Evolutionary conservation across 2,797 vertebrate species (phyloP), one percentile per base, ranked within the genome.

Genomic region (Clamator glandarius): DNA sequence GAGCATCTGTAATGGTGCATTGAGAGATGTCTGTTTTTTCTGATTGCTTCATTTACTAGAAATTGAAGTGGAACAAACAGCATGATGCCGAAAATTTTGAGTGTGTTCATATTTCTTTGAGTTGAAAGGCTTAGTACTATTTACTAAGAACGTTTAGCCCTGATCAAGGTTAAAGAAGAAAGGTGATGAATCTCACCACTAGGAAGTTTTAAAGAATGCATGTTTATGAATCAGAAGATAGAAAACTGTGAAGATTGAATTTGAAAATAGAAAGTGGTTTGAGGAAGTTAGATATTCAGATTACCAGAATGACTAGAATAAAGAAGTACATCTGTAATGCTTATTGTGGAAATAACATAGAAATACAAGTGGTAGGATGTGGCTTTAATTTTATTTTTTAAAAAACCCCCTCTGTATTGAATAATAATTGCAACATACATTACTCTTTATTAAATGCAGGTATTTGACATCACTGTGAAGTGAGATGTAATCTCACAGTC

Each of bases 31-130:
- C 12, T 70, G 0, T 11, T 54, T 72, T 78, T 88, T 48, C 46
- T 57, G 6, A 44, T 88, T 70, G 54, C 29, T 64, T 61, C 41
- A 66, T 81, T 93, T 90, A 78, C 41, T 91, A 94, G 87, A 90
- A 95, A 72, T 68, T 12, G 15, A 77, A 83, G 29, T 68, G 42
- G 13, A 85, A 33, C 21, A 24, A 83, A 66, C 9, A 69, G 29
- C 15, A 48, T 10, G 4, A 89, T 93, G 25, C 36, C 77, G 18
- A 66, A 9, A 41, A 58, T 75, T 84, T 52, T 5, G 1, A 1
- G 1, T 35, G 6, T 36, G 8, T 70, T 92, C 5, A 4, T 84
- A 15, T 44, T 82, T 83, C 28, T 69, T 76, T 73, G 14, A 70
- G 28, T 51, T 64, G 36, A 67, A 81, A 80, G 13, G 2, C 35